phyloP scores from a whole-genome alignment of 2,797 vertebrate genomes.

The Lacerta viridis region DNA sequence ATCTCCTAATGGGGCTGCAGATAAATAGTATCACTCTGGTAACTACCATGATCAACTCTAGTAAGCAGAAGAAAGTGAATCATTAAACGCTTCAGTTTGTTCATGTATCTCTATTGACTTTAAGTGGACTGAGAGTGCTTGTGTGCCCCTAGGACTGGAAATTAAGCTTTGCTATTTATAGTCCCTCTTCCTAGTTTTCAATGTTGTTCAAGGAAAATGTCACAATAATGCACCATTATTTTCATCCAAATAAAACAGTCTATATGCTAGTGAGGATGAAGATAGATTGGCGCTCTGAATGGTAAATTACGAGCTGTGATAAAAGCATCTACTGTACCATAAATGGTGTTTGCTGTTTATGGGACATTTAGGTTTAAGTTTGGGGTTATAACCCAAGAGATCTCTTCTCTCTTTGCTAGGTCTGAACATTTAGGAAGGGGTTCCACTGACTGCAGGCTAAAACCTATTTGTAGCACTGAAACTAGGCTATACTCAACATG shows the following conservation, averaged over 20 bases:
- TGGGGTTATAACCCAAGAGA: neutral
- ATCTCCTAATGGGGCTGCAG: conserved; percentile 29
- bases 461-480: neutral
- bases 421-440: neutral
- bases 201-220: conserved; percentile 2
- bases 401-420: neutral
- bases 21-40: conserved; percentile 1
- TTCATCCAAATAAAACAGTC: neutral
- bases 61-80: conserved; percentile 39
- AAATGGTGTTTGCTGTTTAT: neutral
- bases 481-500: neutral
- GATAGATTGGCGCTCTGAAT: neutral
- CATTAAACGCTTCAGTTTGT: neutral
- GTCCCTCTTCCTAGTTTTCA: neutral
- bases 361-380: neutral
- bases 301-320: neutral
- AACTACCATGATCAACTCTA: conserved; percentile 19
- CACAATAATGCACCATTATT: neutral
- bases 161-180: conserved; percentile 3
- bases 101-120: neutral
- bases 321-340: neutral
- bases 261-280: neutral
- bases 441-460: neutral
- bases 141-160: neutral
- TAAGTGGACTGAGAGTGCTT: conserved; percentile 14